Evolutionary conservation across 2,797 vertebrate genomes (phyloP).

Genomic region (Chromobotia macracanthus): DNA sequence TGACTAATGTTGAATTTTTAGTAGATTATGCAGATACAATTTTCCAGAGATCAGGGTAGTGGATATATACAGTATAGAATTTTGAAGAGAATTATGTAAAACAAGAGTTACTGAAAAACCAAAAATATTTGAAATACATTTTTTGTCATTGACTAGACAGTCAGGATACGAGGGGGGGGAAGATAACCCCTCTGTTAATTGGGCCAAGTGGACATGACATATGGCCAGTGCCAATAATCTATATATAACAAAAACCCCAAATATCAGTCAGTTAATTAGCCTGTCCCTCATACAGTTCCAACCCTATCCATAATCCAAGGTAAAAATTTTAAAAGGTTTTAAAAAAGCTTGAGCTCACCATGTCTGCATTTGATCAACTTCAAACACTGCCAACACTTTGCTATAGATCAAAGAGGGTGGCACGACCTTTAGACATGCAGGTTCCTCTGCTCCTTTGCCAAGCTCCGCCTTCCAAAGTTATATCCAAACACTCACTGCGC

Average conservation of each 20-base stretch:
- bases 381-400: slow-evolving; percentile 14
- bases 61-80: no score
- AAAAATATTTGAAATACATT: no score
- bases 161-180: no score
- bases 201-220: background rate
- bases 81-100: no score
- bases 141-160: no score
- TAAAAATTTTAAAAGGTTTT: background rate
- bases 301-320: background rate
- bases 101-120: no score
- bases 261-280: background rate
- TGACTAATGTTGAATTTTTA: background rate
- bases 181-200: no score
- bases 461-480: slow-evolving; percentile 38
- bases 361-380: slow-evolving; percentile 13
- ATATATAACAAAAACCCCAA: background rate
- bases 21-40: background rate
- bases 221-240: background rate
- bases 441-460: slow-evolving; percentile 26
- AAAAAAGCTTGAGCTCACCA: slow-evolving; percentile 4
- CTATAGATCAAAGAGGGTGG: slow-evolving; percentile 8
- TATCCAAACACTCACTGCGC: slow-evolving; percentile 34
- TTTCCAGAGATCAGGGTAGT: no score
- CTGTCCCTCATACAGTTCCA: background rate
- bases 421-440: slow-evolving; percentile 25